Evolutionary conservation across 2,888 invertebrate genomes (phyloP).

Genomic region (Trisateles emortualis): DNA sequence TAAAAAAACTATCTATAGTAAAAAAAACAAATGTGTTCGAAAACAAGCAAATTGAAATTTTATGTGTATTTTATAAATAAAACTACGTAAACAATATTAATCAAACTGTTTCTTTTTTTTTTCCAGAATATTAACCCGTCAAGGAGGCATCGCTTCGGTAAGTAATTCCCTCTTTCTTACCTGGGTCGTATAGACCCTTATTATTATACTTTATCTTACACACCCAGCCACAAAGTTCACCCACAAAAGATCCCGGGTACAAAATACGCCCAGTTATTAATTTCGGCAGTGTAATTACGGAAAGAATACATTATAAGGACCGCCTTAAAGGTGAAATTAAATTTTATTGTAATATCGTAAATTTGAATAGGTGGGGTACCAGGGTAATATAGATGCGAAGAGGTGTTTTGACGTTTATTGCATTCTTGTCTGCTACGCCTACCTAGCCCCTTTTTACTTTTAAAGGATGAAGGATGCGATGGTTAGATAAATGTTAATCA

Average conservation of each 20-base stretch:
- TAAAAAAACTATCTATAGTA: too few species aligned
- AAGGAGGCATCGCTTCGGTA: conserved; percentile 43
- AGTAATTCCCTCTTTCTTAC: conserved; percentile 46
- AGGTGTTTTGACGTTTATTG: conserved; percentile 11
- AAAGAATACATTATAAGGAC: conserved; percentile 47
- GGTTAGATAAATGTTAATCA: not conserved
- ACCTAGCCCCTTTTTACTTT: not conserved
- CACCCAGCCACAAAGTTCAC: conserved; percentile 46
- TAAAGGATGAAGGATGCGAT: not conserved
- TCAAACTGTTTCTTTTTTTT: conserved; percentile 18
- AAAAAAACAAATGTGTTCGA: too few species aligned
- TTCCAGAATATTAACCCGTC: conserved; percentile 44
- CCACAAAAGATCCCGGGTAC: conserved; percentile 43
- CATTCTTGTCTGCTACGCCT: not conserved
- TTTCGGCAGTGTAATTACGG: conserved; percentile 48
- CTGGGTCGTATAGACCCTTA: conserved; percentile 42
- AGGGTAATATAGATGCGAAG: conserved; percentile 19
- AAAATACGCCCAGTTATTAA: conserved; percentile 49
- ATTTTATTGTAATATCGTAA: conserved; percentile 37
- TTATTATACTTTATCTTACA: conserved; percentile 49
- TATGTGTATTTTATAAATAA: too few species aligned
- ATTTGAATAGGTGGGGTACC: conserved; percentile 28
- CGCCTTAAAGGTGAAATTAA: conserved; percentile 41
- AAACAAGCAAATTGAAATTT: too few species aligned
- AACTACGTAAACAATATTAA: too few species aligned